Evolutionary conservation across 2,888 invertebrate species (phyloP), one percentile per base, ranked within the genome.

Genomic region (Hybos culiciformis): DNA sequence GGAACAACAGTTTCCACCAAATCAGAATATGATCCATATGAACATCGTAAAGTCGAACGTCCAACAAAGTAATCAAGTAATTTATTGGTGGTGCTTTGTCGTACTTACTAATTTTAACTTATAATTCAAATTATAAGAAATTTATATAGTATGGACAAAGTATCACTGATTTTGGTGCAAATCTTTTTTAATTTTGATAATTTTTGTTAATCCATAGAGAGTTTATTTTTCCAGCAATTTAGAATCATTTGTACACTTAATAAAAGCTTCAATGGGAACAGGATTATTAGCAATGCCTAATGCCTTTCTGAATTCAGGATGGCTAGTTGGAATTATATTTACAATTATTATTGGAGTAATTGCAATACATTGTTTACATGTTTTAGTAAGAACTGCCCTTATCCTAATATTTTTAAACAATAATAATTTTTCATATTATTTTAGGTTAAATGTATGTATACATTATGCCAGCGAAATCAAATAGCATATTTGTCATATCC

Each of bases 221-320:
- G n/a, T n/a, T n/a, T n/a, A n/a, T n/a, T n/a, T n/a, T 74, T 73
- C 8, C 69, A 93, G 93, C 46, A 90, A 92, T 58, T 62, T 77
- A 63, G 88, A 92, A 58, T 91, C 92, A 0, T 73, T 93, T 50
- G 84, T 94, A 56, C 92, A 96, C 66, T 73, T 97, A 51, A 70
- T 97, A 47, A 97, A 96, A 66, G 94, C 93, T 9, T 93, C 92
- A 51, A 73, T 97, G 42, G 97, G 97, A 4, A 94, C 94, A 11
- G 97, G 97, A 1, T 91, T 97, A 38, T 69, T 97, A 45, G 94
- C 96, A 17, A 90, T 97, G 86, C 96, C 97, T 1, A 75, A 77
- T 64, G 80, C 80, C 1, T 80, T 79, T 61, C 77, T 78, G 42
- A 83, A 93, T 63, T 84, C 96, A 32, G 97, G 97, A 2, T 73